A percentile compares a stretch with the other conserved stretches of the same genome.
These are phyloP conservation scores for Tromatobia lineatoria DNA, from an alignment of 2,888 invertebrate genomes.

Conservation along the genomic window DNA sequence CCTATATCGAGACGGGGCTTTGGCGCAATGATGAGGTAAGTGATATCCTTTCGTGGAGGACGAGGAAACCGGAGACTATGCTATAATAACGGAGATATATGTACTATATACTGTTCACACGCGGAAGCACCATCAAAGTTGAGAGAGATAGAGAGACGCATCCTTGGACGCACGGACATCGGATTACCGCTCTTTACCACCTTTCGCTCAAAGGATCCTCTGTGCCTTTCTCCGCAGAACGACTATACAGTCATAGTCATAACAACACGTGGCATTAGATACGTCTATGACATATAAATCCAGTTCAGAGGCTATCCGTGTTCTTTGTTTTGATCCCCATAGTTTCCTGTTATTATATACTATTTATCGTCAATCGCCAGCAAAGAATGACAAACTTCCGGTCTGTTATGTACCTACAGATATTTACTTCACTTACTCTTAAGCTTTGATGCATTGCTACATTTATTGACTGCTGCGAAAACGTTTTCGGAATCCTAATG, in stretches of 20 bases:
- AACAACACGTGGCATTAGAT: neutral
- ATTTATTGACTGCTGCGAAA: too few relatives aligned
- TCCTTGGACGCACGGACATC: constrained; percentile 22
- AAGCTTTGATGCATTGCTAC: too few relatives aligned
- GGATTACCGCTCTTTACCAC: constrained; percentile 40
- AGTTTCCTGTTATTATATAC: neutral
- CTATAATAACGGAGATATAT: constrained; percentile 47
- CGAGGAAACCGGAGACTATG: constrained; percentile 38
- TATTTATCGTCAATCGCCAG: neutral
- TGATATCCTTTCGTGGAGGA: constrained; percentile 62
- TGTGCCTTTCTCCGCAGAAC: neutral
- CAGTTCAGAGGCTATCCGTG: neutral
- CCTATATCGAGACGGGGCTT: constrained; percentile 48
- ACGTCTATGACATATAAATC: constrained; percentile 24
- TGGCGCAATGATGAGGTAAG: constrained; percentile 57
- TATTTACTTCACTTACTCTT: neutral
- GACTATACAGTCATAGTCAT: neutral
- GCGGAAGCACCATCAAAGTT: constrained; percentile 21
- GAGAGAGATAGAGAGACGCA: neutral
- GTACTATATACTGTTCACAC: constrained; percentile 30
- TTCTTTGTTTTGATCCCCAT: constrained; percentile 4
- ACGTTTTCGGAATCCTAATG: too few relatives aligned
- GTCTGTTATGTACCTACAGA: neutral
- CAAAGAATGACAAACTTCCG: neutral
- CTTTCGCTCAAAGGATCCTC: constrained; percentile 15